Evolutionary conservation across 1,140 invertebrate genomes (phyloP), one percentile per base, ranked within the genome.

Genomic region (Drosophila tani): DNA sequence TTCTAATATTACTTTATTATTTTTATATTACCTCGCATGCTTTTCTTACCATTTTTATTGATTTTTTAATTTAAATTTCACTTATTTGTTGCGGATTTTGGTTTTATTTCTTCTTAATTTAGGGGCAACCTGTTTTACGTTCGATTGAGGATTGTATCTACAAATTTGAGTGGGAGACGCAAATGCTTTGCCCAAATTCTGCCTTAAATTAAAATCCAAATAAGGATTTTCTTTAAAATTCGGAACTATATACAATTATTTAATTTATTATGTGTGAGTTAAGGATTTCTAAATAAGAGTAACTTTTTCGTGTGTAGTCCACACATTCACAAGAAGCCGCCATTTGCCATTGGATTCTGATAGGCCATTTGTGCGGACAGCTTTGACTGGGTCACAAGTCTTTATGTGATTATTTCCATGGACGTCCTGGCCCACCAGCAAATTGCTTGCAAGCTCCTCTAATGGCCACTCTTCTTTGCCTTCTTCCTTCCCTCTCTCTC

Each of bases 381-480:
- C 41, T 43, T 70, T 70, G 64, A 64, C 43, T 41, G 67, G 35
- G 53, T 71, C 19, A 19, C 65, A 57, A 57, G 38, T 47, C 62
- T 51, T 53, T 70, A 64, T 68, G 59, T 19, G 57, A 68, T 62
- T 65, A 40, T 68, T 70, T 68, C 67, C 40, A 60, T 21, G 69
- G 29, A 40, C 38, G 19, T 43, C 35, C 51, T 24, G 17, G 51
- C 29, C 59, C 24, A 38, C 19, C 12, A 19, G 45, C 67, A 63
- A 73, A 74, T 64, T 71, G 50, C 71, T 38, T 73, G 35, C 62
- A 70, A 55, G 45, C 53, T 32, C 2, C 47, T 47, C 50, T 47
- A 55, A 62, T 73, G 35, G 49, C n/a, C 35, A 27, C 29, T 27
- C 40, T 38, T 38, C 19, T 24, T 14, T 43, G 6, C 60, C 43